Evolutionary conservation across 2,888 invertebrate genomes (phyloP).

Genomic region (Vandiemenella viatica): DNA sequence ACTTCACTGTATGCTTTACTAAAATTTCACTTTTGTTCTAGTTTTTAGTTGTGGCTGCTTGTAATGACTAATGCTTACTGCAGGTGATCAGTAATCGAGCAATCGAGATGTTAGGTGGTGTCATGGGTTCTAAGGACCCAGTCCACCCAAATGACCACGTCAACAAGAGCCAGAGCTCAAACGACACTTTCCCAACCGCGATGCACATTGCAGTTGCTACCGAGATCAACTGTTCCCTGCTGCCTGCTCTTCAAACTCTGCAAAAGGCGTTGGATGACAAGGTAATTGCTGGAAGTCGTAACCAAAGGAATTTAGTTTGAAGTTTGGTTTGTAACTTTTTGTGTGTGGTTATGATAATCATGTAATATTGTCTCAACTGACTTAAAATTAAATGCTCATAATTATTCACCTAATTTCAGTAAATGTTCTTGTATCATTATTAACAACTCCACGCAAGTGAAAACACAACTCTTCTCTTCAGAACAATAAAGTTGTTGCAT

Average conservation of each 20-base stretch:
- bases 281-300: too few relatives aligned
- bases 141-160: constrained; percentile 99
- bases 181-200: constrained; percentile 97
- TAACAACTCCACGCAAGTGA: too few relatives aligned
- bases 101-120: constrained; percentile 75
- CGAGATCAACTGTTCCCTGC: constrained; percentile 63
- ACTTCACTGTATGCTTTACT: too few relatives aligned
- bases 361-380: too few relatives aligned
- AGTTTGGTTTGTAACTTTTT: background rate
- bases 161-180: constrained; percentile 96
- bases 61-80: constrained; percentile 4
- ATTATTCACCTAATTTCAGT: too few relatives aligned
- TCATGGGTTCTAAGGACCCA: constrained; percentile 80
- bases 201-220: constrained; percentile 95
- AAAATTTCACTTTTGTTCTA: background rate
- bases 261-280: constrained; percentile 62
- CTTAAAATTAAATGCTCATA: too few relatives aligned
- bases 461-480: too few relatives aligned
- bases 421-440: too few relatives aligned
- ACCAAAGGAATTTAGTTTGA: constrained; percentile 23
- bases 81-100: constrained; percentile 78
- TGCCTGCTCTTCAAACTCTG: constrained; percentile 66
- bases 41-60: background rate
- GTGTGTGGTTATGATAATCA: too few relatives aligned
- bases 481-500: too few relatives aligned